These are phyloP conservation scores for Crotalus horridus DNA, from an alignment of 2,113 vertebrate species.

Conservation along the genomic window DNA sequence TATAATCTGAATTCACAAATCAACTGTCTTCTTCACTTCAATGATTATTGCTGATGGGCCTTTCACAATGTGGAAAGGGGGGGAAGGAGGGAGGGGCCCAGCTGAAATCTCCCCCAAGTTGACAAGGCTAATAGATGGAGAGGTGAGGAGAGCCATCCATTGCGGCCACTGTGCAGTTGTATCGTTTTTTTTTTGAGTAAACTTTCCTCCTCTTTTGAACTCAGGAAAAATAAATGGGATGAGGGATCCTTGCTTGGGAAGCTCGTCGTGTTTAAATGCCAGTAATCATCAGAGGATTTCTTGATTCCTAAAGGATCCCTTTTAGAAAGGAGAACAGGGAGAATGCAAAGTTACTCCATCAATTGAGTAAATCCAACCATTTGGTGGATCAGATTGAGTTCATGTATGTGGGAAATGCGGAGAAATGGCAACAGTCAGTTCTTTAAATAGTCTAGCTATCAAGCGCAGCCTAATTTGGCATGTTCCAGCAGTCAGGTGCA, in stretches of 20 bases:
- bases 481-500: constrained; percentile 62
- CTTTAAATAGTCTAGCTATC: constrained; percentile 31
- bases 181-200: constrained; percentile 52
- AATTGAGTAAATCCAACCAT: background rate
- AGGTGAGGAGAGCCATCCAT: constrained; percentile 77
- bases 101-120: constrained; percentile 65
- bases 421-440: constrained; percentile 11
- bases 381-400: background rate
- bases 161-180: constrained; percentile 64
- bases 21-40: constrained; percentile 81
- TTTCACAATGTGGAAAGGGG: constrained; percentile 68
- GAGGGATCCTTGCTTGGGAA: constrained; percentile 77
- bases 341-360: background rate
- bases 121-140: constrained; percentile 85
- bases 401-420: background rate
- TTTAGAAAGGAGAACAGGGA: background rate
- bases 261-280: constrained; percentile 82
- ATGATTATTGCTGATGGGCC: constrained; percentile 81
- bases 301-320: background rate
- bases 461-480: constrained; percentile 38
- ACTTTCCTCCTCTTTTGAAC: constrained; percentile 82
- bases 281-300: constrained; percentile 77
- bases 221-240: constrained; percentile 76
- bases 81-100: accelerated
- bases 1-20: constrained; percentile 95